These are phyloP conservation scores for Melanostigma gelatinosum DNA, from an alignment of 2,113 vertebrate genomes.

Conservation along the genomic window DNA sequence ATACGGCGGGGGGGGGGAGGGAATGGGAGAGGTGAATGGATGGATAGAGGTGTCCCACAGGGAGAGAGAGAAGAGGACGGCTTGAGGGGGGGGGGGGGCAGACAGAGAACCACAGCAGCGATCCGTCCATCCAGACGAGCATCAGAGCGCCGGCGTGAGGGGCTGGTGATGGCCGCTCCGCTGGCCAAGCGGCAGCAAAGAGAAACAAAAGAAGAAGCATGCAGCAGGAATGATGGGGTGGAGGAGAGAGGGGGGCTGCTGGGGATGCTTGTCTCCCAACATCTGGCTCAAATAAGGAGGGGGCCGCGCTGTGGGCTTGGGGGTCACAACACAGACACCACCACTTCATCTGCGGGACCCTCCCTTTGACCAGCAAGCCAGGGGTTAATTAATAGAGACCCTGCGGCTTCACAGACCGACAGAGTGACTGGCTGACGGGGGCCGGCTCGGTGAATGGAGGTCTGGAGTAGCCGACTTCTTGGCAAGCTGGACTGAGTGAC, in stretches of 20 bases:
- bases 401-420: constrained; percentile 82
- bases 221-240: not conserved
- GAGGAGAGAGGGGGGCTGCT: not conserved
- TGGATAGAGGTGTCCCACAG: constrained; percentile 54
- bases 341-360: constrained; percentile 84
- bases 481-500: not conserved
- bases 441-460: constrained; percentile 18
- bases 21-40: constrained; percentile 50
- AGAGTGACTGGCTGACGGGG: constrained; percentile 34
- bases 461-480: not conserved
- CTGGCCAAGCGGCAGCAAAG: constrained; percentile 28
- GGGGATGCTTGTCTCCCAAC: constrained; percentile 82
- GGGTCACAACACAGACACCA: constrained; percentile 84
- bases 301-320: constrained; percentile 72
- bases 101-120: constrained; percentile 1
- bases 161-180: constrained; percentile 17
- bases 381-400: constrained; percentile 90
- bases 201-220: constrained; percentile 18
- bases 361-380: constrained; percentile 79
- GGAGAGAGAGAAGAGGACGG: constrained; percentile 24
- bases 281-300: constrained; percentile 91
- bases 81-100: not conserved
- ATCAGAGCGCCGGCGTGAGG: constrained; percentile 27
- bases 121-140: constrained; percentile 30
- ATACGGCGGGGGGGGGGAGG: constrained; percentile 10